Percentiles rank a stretch among this genome's conserved stretches.
phyloP scores from a whole-genome alignment of 2,888 invertebrate genomes.

The Scaptomyza flava region DNA sequence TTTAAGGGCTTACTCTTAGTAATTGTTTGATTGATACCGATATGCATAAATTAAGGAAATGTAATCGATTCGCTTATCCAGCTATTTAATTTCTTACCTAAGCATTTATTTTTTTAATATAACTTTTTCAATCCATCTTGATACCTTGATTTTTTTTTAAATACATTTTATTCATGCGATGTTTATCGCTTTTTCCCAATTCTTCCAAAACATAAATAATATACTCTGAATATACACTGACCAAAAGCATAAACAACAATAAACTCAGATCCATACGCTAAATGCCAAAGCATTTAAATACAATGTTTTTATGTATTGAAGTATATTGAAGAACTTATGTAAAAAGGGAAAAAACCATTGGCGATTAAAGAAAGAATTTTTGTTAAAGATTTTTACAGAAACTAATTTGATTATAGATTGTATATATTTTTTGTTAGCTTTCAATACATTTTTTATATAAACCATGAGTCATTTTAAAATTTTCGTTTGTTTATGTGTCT shows the following conservation, averaged over 20 bases:
- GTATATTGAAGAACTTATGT: neutral
- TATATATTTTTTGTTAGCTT: neutral
- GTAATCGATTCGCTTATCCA: too few species aligned
- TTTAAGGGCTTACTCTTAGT: too few species aligned
- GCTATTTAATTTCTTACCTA: neutral
- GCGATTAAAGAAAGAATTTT: too few species aligned
- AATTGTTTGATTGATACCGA: too few species aligned
- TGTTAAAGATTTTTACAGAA: too few species aligned
- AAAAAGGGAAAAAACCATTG: neutral
- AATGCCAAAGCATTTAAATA: constrained; percentile 42
- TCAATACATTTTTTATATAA: neutral
- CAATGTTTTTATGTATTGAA: constrained; percentile 14
- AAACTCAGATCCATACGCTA: constrained; percentile 48
- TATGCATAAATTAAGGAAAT: too few species aligned
- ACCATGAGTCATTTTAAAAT: neutral
- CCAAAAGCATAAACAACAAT: constrained; percentile 10
- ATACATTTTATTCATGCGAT: too few species aligned
- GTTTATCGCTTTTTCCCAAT: neutral
- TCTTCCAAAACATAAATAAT: neutral
- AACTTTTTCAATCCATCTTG: too few species aligned
- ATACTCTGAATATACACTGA: neutral
- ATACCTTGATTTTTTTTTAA: too few species aligned
- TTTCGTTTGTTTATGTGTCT: neutral
- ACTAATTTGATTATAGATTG: neutral
- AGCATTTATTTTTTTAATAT: too few species aligned